Percentiles rank a stretch among this genome's conserved stretches.
phyloP scores from a whole-genome alignment of 2,888 invertebrate species.

The Nomada goodeniana region DNA sequence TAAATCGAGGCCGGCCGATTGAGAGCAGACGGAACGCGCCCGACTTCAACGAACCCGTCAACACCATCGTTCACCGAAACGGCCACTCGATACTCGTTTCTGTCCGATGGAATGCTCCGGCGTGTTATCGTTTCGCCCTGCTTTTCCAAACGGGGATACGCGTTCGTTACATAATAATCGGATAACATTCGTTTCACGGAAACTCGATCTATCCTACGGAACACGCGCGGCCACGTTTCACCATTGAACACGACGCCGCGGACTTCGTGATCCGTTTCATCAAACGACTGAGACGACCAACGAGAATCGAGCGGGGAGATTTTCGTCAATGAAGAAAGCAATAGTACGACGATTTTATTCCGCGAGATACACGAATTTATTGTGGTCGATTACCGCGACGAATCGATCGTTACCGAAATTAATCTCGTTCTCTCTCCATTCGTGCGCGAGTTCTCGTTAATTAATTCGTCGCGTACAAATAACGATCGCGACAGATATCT shows the following conservation, averaged over 20 bases:
- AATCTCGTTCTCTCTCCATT: neutral
- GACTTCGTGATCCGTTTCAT: neutral
- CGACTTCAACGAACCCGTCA: slow-evolving; percentile 63
- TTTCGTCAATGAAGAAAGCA: neutral
- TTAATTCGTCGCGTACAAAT: neutral
- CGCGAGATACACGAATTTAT: neutral
- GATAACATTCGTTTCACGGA: too few relatives aligned
- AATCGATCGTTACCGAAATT: neutral
- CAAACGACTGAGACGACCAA: neutral
- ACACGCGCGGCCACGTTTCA: too few relatives aligned
- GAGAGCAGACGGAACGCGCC: slow-evolving; percentile 29
- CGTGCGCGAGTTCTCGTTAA: neutral
- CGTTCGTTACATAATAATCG: neutral
- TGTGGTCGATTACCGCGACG: neutral
- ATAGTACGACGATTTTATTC: too few relatives aligned
- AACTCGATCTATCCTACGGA: too few relatives aligned
- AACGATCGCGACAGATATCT: neutral
- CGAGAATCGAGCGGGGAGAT: neutral
- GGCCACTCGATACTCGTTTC: slow-evolving; percentile 35
- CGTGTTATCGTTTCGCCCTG: slow-evolving; percentile 18
- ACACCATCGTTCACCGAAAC: slow-evolving; percentile 37
- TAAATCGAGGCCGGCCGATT: slow-evolving; percentile 52
- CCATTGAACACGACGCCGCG: too few relatives aligned
- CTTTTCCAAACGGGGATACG: neutral
- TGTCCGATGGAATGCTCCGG: slow-evolving; percentile 11